Base-by-base conservation (phyloP, 2,888 invertebrate genomes). In the Exephanes ischioxanthus region DNA sequence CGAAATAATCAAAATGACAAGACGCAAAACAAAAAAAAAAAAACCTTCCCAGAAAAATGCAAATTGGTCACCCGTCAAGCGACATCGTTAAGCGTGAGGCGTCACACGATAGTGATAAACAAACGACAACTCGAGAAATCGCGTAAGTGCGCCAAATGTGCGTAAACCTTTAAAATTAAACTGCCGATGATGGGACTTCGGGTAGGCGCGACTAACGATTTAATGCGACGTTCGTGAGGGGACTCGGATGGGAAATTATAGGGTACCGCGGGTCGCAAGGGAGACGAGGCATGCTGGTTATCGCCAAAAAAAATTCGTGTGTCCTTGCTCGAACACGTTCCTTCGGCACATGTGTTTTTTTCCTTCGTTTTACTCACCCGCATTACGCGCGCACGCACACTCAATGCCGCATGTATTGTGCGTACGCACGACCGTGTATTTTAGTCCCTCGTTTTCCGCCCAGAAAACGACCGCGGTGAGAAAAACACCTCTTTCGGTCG, bases 151-250 rank as follows among this genome's bases (percentile, higher is more conserved):
- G 48, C n/a, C 81, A 61, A 82, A 81, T 83, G 68, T 61, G 51
- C 76, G 78, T 58, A 67, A 83, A 30, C 53, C 80, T 78, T 77
- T 80, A 70, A 83, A 77, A 84, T 83, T 70, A 79, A 81, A 80
- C 76, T 53, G 68, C 68, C 71, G 80, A 85, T 63, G 33, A 78
- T 30, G 84, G 37, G 68, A 84, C 41, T 16, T 45, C 67, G 48
- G 66, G 53, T 84, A 79, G 81, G 83, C 81, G 80, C 87, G 88
- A 89, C 87, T 89, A 89, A 91, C 87, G 87, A 89, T 91, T 91
- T 89, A 88, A 89, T 88, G 86, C 83, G 85, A 88, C 88, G 88
- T 87, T 89, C 86, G 87, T 85, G 86, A 82, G 71, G 67, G 73
- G 77, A 83, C 66, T 80, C 63, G 66, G 22, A 80, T 76, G 51